phyloP scores from a whole-genome alignment of 2,797 vertebrate species.

The Pterois miles region DNA sequence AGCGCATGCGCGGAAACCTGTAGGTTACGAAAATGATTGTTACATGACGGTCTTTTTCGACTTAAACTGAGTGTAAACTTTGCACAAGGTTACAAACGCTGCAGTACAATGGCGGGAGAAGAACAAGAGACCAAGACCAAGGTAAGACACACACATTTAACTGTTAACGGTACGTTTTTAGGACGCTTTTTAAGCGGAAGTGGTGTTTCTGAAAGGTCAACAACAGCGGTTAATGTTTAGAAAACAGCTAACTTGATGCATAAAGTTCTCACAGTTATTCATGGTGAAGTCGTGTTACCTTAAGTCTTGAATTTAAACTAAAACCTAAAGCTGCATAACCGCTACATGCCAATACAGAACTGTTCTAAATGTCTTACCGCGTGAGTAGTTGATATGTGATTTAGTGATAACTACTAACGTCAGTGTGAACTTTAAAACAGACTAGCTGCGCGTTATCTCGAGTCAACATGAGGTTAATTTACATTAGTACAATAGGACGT shows the following conservation, averaged over 20 bases:
- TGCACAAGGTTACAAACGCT: rapidly evolving
- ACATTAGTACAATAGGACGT: too few relatives aligned
- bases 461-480: too few relatives aligned
- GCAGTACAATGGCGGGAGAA: conserved; percentile 51
- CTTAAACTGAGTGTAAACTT: rapidly evolving
- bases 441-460: too few relatives aligned
- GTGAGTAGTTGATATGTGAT: too few relatives aligned
- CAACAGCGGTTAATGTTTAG: not conserved
- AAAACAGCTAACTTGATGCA: too few relatives aligned
- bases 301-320: too few relatives aligned
- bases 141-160: conserved; percentile 5
- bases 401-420: too few relatives aligned
- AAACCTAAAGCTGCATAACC: not conserved
- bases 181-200: not conserved
- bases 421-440: too few relatives aligned
- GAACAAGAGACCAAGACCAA: conserved; percentile 41
- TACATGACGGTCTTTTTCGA: not conserved
- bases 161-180: rapidly evolving
- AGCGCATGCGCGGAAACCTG: conserved; percentile 1
- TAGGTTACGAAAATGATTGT: not conserved
- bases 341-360: not conserved
- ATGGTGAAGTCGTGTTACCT: too few relatives aligned
- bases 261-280: not conserved
- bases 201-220: conserved; percentile 45
- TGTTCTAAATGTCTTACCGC: too few relatives aligned